Evolutionary conservation across 1,140 invertebrate genomes (phyloP).

Genomic region (Trachymyrmex septentrionalis): DNA sequence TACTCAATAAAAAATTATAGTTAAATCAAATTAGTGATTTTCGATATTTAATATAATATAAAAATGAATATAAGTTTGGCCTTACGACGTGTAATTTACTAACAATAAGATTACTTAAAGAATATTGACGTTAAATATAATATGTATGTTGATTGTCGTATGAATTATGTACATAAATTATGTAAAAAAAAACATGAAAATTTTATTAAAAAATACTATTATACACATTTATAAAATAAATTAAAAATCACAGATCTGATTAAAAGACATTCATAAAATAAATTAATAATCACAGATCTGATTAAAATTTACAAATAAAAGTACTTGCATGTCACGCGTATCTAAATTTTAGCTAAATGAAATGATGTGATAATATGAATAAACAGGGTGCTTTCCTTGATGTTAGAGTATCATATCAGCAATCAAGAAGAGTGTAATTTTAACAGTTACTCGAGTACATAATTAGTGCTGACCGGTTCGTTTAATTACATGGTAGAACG

Average conservation of each 20-base stretch:
- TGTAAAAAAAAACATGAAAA: neutral
- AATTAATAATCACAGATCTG: neutral
- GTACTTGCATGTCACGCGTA: neutral
- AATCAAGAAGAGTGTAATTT: conserved; percentile 8
- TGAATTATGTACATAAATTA: no score
- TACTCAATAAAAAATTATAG: no score
- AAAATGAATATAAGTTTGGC: neutral
- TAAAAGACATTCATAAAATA: neutral
- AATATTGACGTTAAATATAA: neutral
- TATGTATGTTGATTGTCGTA: no score
- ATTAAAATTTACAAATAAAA: neutral
- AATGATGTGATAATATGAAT: neutral
- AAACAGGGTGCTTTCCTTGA: neutral
- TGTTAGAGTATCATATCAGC: neutral
- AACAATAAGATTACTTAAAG: neutral
- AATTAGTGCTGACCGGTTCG: conserved; percentile 19
- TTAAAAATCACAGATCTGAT: no score
- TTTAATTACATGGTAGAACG: conserved; percentile 28
- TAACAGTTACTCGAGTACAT: conserved; percentile 31
- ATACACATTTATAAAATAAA: no score
- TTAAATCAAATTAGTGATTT: no score
- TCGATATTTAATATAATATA: no score
- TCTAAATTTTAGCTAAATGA: neutral
- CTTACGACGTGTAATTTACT: neutral
- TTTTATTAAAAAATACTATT: neutral